Evolutionary conservation across 2,888 invertebrate genomes (phyloP).

Genomic region (Monopis laevigella): DNA sequence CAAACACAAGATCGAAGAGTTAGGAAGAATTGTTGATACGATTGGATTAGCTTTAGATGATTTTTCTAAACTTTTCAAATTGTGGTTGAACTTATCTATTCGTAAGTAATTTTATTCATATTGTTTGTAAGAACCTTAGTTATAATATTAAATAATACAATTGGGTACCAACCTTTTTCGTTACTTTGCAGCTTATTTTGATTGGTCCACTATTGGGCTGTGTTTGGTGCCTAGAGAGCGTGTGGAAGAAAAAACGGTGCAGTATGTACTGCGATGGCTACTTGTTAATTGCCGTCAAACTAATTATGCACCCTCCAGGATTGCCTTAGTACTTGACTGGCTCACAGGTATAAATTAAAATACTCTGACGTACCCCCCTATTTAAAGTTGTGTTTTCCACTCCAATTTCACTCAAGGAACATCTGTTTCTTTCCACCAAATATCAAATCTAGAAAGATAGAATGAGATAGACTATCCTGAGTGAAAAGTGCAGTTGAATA

Average conservation of each 20-base stretch:
- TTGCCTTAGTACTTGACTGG: slow-evolving; percentile 51
- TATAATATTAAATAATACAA: background rate
- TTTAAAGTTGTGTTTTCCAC: no score
- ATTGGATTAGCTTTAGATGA: slow-evolving; percentile 40
- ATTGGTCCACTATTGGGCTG: slow-evolving; percentile 48
- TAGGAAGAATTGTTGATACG: slow-evolving; percentile 39
- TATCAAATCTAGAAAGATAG: no score
- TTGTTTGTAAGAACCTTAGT: background rate
- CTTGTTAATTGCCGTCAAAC: slow-evolving; percentile 38
- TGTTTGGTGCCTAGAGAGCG: slow-evolving; percentile 46
- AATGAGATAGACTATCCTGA: no score
- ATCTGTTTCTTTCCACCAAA: no score
- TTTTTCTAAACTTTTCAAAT: slow-evolving; percentile 50
- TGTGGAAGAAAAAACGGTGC: slow-evolving; percentile 39
- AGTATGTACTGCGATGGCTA: slow-evolving; percentile 49
- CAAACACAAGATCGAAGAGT: slow-evolving; percentile 45
- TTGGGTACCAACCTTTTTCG: background rate
- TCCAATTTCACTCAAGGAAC: no score
- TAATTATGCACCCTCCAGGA: slow-evolving; percentile 29
- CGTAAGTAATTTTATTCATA: slow-evolving; percentile 37
- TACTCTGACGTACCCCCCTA: background rate
- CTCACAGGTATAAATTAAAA: slow-evolving; percentile 41
- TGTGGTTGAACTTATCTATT: slow-evolving; percentile 57
- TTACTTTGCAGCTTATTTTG: slow-evolving; percentile 40
- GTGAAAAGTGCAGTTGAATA: no score